Percentiles rank a stretch among this genome's conserved stretches.
Evolutionary conservation across 2,888 invertebrate genomes (phyloP).

Genomic region (Chrysina gloriosa): DNA sequence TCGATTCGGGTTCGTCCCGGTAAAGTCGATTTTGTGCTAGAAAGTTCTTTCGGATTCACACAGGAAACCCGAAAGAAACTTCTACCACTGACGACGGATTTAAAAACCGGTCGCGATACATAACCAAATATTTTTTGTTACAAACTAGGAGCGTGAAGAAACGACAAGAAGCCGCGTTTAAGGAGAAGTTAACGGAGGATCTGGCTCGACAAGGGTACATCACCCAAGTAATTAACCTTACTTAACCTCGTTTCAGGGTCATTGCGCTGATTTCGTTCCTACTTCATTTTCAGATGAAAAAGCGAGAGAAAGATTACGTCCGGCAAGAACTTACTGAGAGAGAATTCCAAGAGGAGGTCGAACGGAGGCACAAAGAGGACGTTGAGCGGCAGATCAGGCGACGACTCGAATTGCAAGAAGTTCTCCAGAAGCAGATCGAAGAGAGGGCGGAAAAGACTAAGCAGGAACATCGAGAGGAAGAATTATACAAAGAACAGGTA

Average conservation of each 20-base stretch:
- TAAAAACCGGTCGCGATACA: too few species aligned
- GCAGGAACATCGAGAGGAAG: conserved; percentile 62
- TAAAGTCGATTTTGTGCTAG: conserved; percentile 39
- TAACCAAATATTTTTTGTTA: too few species aligned
- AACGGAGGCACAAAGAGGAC: conserved; percentile 63
- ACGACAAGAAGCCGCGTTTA: conserved; percentile 54
- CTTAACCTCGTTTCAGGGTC: not conserved
- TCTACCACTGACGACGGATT: too few species aligned
- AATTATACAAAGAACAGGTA: conserved; percentile 64
- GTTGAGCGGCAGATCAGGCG: conserved; percentile 61
- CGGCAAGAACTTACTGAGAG: conserved; percentile 45
- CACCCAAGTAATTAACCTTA: conserved; percentile 57
- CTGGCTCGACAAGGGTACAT: conserved; percentile 58
- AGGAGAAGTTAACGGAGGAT: conserved; percentile 56
- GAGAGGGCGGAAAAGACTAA: conserved; percentile 55
- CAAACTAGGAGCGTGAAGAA: conserved; percentile 55
- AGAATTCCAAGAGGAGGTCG: conserved; percentile 63
- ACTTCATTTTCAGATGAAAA: conserved; percentile 3
- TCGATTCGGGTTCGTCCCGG: conserved; percentile 27
- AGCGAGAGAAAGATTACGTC: conserved; percentile 44
- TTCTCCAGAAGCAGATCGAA: conserved; percentile 58
- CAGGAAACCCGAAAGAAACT: too few species aligned
- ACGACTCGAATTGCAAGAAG: conserved; percentile 59
- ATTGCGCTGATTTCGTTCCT: not conserved
- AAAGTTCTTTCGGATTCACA: too few species aligned